A percentile compares a stretch with the other conserved stretches of the same genome.
Evolutionary conservation across 2,113 vertebrate genomes (phyloP).

Genomic region (Nesogale talazaci): DNA sequence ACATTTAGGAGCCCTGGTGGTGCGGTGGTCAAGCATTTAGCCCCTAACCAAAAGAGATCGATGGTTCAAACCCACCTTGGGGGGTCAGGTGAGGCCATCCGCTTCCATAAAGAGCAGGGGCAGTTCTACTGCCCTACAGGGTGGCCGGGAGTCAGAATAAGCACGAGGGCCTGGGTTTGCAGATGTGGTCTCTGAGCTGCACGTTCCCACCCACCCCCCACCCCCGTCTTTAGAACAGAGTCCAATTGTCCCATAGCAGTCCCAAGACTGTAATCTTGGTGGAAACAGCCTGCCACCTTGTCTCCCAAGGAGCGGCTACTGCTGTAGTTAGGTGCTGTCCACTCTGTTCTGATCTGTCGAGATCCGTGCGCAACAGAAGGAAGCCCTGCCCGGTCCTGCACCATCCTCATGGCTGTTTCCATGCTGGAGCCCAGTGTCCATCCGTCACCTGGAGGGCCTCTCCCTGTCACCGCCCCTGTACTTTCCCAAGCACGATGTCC

Average conservation of each 20-base stretch:
- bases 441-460: no score
- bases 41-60: not conserved
- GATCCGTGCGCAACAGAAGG: no score
- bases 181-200: no score
- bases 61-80: not conserved
- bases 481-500: no score
- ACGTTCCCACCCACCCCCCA: no score
- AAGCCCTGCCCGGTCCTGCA: no score
- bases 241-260: not conserved
- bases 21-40: not conserved
- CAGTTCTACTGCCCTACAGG: not conserved
- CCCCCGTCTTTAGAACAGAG: not conserved
- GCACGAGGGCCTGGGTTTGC: not conserved
- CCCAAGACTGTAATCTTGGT: not conserved
- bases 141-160: not conserved
- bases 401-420: no score
- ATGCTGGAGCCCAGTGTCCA: no score
- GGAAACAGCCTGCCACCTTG: not conserved
- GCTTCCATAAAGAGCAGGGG: not conserved
- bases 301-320: no score
- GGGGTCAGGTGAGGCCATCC: not conserved
- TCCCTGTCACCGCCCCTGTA: no score
- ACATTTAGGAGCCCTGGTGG: not conserved
- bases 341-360: no score
- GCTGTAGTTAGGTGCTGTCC: no score